Evolutionary conservation across 2,797 vertebrate species (phyloP), one percentile per base, ranked within the genome.

Genomic region (Parauchenoglanis ngamensis): DNA sequence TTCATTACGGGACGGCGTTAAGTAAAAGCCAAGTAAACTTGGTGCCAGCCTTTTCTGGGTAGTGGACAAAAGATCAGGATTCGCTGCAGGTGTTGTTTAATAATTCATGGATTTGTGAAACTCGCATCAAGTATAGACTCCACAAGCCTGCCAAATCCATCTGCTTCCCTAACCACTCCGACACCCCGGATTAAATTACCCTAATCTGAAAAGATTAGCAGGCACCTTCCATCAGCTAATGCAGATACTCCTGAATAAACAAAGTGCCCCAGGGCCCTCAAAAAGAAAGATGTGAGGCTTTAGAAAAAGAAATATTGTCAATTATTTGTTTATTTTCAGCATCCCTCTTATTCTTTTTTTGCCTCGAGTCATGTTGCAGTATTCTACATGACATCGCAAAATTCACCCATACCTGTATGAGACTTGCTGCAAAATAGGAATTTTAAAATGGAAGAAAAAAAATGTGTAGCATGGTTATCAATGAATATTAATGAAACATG

Each of bases 21-120:
- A 90, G 90, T 89, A 84, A 92, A 90, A 77, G 35, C 61, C 81
- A 81, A 87, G 83, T 61, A 81, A 83, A 87, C 81, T 77, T n/a
- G 49, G 68, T 84, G 81, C 83, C 80, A 85, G 83, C 81, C 78
- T 87, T 87, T 89, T 76, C 84, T 44, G 83, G 86, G 89, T 76
- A 88, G 78, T 89, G 91, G 89, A 91, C 91, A 90, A 89, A 90
- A 90, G 88, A 91, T 90, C 87, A 91, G 84, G 85, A 90, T 91
- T 90, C 89, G 87, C 86, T 92, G 91, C 91, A 91, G 92, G 92
- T 92, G 91, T 84, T 89, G 77, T 89, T 92, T 88, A 91, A 92
- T 92, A 91, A 92, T 92, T 91, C 87, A 91, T 91, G 88, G 61
- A 76, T 87, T 86, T 91, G 77, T 89, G 87, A 86, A 90, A 79